These are phyloP conservation scores for Typhlomys cinereus DNA, from an alignment of 2,113 vertebrate genomes.

Conservation along the genomic window DNA sequence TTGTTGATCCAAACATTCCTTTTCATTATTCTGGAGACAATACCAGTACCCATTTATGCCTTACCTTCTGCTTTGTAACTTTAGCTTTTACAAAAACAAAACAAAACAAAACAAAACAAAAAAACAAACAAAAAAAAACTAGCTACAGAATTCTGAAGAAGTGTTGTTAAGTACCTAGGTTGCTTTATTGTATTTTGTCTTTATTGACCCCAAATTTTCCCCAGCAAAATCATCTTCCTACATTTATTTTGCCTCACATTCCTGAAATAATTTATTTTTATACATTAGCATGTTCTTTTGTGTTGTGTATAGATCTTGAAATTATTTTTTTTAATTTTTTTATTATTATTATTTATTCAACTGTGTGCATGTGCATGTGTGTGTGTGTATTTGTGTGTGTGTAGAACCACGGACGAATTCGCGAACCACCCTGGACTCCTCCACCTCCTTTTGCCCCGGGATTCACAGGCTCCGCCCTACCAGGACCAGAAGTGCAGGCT, in stretches of 20 bases:
- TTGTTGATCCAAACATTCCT: no score
- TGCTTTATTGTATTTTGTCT: constrained; percentile 34
- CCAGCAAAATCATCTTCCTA: constrained; percentile 21
- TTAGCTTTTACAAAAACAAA: constrained; percentile 4
- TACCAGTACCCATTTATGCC: neutral
- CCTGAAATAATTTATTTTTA: constrained; percentile 5
- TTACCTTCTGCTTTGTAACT: constrained; percentile 32
- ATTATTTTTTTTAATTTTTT: no score
- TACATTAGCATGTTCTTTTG: constrained; percentile 27
- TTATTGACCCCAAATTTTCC: neutral
- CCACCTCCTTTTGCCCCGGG: no score
- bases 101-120: no score
- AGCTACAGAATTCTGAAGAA: constrained; percentile 2
- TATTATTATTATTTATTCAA: no score
- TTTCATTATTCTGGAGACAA: neutral
- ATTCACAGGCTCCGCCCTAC: no score
- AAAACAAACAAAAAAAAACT: no score
- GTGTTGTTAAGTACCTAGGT: constrained; percentile 19
- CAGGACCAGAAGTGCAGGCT: no score
- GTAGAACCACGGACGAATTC: no score
- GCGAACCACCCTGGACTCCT: no score
- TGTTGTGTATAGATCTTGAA: constrained; percentile 10
- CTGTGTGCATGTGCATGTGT: no score
- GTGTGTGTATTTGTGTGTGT: no score
- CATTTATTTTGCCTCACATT: neutral